Conservation (phyloP, 2,888 invertebrate species). For the Xylophagus ater region DNA sequence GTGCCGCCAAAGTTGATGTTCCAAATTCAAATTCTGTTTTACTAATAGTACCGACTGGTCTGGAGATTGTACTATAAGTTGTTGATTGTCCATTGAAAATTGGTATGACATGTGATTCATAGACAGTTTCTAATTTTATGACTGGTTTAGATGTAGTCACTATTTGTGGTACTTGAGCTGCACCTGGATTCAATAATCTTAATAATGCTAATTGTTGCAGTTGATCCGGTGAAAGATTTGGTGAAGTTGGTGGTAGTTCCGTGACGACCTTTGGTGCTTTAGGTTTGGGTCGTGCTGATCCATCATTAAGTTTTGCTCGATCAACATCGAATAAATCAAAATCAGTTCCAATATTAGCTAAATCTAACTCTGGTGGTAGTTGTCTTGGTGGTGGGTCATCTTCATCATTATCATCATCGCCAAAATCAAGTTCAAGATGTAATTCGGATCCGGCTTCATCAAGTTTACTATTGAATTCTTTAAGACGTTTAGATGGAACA, state of each 20-base stretch:
- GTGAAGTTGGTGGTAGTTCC: conserved; percentile 37
- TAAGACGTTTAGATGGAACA: conserved; percentile 72
- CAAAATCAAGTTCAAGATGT: conserved; percentile 75
- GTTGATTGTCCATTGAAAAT: conserved; percentile 65
- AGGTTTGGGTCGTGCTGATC: conserved; percentile 28
- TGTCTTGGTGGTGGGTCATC: conserved; percentile 40
- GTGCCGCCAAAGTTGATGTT: conserved; percentile 55
- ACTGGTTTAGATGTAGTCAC: conserved; percentile 71
- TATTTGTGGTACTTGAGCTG: conserved; percentile 53
- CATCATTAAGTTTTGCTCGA: conserved; percentile 47
- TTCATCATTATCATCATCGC: conserved; percentile 49
- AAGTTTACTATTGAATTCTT: conserved; percentile 77
- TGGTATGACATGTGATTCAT: conserved; percentile 72
- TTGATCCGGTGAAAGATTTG: conserved; percentile 43
- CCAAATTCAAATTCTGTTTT: conserved; percentile 69
- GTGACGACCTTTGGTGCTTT: conserved; percentile 21
- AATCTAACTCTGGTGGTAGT: conserved; percentile 54
- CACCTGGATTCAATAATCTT: conserved; percentile 56
- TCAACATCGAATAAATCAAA: conserved; percentile 62
- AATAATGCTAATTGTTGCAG: conserved; percentile 64
- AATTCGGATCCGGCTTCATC: conserved; percentile 84
- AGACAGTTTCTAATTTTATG: conserved; percentile 63
- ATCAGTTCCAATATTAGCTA: conserved; percentile 60
- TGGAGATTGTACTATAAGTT: conserved; percentile 64
- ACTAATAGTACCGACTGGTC: conserved; percentile 65